Evolutionary conservation across 2,888 invertebrate species (phyloP).

Genomic region (Xestia sexstrigata): DNA sequence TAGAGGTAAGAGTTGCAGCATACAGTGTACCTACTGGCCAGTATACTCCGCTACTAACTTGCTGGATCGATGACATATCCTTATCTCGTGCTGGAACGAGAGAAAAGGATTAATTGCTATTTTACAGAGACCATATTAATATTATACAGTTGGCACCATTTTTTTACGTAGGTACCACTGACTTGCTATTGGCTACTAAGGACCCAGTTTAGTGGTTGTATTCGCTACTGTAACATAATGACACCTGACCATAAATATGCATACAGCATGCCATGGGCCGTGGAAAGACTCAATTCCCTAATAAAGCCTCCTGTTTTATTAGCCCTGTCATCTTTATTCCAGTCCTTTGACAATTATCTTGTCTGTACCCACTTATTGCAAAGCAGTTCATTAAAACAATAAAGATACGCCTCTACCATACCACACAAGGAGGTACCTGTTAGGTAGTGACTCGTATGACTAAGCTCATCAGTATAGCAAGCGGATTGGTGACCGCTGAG

Average conservation of each 20-base stretch:
- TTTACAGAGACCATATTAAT: neutral
- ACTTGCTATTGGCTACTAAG: no score
- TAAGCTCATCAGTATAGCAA: conserved; percentile 10
- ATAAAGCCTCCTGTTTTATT: neutral
- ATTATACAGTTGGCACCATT: neutral
- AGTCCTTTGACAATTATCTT: neutral
- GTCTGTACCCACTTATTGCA: neutral
- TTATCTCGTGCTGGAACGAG: neutral
- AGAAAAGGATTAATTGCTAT: neutral
- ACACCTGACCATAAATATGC: neutral
- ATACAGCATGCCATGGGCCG: neutral
- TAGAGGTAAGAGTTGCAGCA: neutral
- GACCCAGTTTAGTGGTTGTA: neutral
- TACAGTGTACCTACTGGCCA: neutral
- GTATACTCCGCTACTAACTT: neutral
- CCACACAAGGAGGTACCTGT: conserved; percentile 15
- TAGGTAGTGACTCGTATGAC: conserved; percentile 28
- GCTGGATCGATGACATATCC: neutral
- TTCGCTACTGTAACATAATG: neutral
- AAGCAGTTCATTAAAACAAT: neutral
- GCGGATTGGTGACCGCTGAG: conserved; percentile 30
- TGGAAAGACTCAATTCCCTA: neutral
- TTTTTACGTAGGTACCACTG: no score
- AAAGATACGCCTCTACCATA: conserved; percentile 4
- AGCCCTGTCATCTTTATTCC: neutral